Base-by-base conservation (phyloP, 2,888 invertebrate species). In the Romanomermis culicivorax region DNA sequence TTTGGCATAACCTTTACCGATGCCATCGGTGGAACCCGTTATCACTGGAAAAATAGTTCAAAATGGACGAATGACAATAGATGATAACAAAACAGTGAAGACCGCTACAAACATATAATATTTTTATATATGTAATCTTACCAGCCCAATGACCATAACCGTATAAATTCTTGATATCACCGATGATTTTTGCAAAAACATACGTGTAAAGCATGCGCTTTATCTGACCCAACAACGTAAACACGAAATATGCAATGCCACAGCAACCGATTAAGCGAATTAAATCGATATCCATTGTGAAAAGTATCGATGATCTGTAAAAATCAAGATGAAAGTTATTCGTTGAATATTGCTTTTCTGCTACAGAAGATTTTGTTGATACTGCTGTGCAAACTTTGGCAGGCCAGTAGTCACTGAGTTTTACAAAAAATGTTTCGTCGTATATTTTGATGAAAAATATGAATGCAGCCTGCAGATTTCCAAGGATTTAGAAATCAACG, bases 11-110 rank as follows among this genome's bases (percentile, higher is more conserved):
- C 64, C 65, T 56, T 62, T 64, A 29, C 67, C 67, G 57, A 68
- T 67, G 42, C 67, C 67, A 54, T 67, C 67, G 4, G 67, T 67
- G 43, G 63, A 59, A 29, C 67, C 67, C 26, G 67, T 67, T 1
- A 67, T 60, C 51, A 67, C 65, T 64, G 51, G 52, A 36, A 36
- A 36, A 36, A 36, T 36, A 36, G 17, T 36, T 36, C 17, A 36
- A 36, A 36, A 36, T 11, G 17, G 36, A 36, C 11, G 36, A 36
- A 36, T 11, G 36, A 36, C 17, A n/a, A n/a, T n/a, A n/a, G n/a
- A n/a, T n/a, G n/a, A n/a, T n/a, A n/a, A n/a, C n/a, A n/a, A n/a
- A n/a, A n/a, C n/a, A n/a, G n/a, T n/a, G n/a, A n/a, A n/a, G n/a
- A n/a, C n/a, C n/a, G n/a, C n/a, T n/a, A n/a, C n/a, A n/a, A n/a